These are phyloP conservation scores for Melolontha melolontha DNA, from an alignment of 2,888 invertebrate species.

Conservation along the genomic window DNA sequence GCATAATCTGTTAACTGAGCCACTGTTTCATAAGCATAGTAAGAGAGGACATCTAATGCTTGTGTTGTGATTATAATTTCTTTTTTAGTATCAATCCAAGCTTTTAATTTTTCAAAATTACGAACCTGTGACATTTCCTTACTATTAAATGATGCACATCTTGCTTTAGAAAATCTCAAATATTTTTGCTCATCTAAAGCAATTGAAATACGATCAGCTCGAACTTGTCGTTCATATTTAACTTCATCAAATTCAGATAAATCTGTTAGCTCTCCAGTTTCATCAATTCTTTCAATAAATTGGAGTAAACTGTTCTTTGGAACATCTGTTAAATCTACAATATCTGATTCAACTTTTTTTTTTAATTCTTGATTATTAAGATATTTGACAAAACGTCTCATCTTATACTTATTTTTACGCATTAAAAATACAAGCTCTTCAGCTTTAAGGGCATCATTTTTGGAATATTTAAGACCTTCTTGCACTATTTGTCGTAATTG, in stretches of 20 bases:
- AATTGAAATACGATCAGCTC: conserved; percentile 73
- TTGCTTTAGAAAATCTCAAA: conserved; percentile 82
- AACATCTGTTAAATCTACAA: conserved; percentile 58
- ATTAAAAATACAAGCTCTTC: conserved; percentile 84
- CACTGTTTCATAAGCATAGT: conserved; percentile 90
- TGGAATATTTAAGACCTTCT: conserved; percentile 78
- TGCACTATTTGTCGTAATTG: conserved; percentile 84
- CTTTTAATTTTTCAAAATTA: conserved; percentile 68
- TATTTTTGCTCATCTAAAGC: conserved; percentile 73
- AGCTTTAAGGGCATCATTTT: conserved; percentile 68
- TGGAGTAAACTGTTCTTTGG: conserved; percentile 66
- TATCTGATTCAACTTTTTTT: conserved; percentile 61
- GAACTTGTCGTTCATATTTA: conserved; percentile 71
- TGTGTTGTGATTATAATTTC: conserved; percentile 73
- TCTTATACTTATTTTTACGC: conserved; percentile 82
- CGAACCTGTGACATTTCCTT: conserved; percentile 54
- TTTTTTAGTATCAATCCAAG: conserved; percentile 74
- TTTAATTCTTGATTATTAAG: conserved; percentile 71
- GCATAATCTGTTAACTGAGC: conserved; percentile 90
- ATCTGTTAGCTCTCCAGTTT: conserved; percentile 69
- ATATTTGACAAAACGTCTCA: conserved; percentile 82
- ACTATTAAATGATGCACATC: conserved; percentile 77
- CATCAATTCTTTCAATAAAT: conserved; percentile 69
- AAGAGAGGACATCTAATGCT: conserved; percentile 83
- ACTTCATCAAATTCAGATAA: conserved; percentile 69